Conservation (phyloP, 2,797 vertebrate species). For the Passerculus sandwichensis region DNA sequence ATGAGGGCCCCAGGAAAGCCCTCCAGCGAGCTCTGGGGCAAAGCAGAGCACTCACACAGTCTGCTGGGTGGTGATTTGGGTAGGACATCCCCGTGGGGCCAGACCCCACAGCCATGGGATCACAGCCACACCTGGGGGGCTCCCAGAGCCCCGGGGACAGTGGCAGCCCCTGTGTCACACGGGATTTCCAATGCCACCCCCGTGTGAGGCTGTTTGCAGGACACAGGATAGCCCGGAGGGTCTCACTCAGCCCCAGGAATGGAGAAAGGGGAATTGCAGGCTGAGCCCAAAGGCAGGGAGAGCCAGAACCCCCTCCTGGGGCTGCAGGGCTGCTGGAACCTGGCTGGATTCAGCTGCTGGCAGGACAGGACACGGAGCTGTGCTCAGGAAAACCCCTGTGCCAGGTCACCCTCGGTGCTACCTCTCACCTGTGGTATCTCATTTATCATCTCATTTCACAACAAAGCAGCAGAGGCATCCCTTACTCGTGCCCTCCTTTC, state of each 20-base stretch:
- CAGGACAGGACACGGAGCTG: neutral
- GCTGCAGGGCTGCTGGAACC: neutral
- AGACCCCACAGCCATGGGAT: accelerated
- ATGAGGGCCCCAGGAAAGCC: neutral
- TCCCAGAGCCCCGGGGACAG: accelerated
- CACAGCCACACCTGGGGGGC: neutral
- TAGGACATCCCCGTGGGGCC: accelerated
- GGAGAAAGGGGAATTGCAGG: neutral
- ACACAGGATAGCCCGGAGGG: accelerated
- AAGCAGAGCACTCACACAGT: neutral
- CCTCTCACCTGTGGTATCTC: accelerated
- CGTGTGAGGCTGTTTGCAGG: accelerated
- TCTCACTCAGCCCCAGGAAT: accelerated
- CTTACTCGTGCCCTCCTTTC: neutral
- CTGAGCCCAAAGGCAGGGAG: neutral
- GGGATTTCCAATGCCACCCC: accelerated
- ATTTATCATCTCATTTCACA: neutral
- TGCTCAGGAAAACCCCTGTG: neutral
- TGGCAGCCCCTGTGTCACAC: accelerated
- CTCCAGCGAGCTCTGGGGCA: neutral
- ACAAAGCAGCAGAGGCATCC: accelerated
- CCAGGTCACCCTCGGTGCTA: accelerated
- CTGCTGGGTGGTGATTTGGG: accelerated
- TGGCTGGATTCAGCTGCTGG: neutral
- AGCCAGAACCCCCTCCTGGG: neutral